Evolutionary conservation across 2,888 invertebrate species (phyloP).

Genomic region (Chalcis sispes): DNA sequence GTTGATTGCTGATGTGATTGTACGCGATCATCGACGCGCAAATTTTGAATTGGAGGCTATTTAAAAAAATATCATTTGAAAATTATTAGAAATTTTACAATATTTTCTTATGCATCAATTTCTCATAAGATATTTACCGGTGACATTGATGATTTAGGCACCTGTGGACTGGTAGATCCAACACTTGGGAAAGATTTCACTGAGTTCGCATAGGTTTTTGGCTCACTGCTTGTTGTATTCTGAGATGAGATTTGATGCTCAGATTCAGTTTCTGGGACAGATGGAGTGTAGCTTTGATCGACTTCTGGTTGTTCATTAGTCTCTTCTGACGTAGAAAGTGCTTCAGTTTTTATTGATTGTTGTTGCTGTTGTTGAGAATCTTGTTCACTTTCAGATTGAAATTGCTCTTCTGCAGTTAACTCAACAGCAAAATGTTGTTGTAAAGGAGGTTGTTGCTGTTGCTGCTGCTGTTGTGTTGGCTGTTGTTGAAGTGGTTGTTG

Average conservation of each 20-base stretch:
- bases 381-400: conserved; percentile 70
- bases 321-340: conserved; percentile 69
- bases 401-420: conserved; percentile 67
- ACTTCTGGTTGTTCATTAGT: conserved; percentile 66
- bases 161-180: conserved; percentile 69
- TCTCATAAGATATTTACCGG: conserved; percentile 72
- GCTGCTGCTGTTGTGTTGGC: conserved; percentile 64
- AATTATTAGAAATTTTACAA: conserved; percentile 20
- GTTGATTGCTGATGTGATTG: conserved; percentile 66
- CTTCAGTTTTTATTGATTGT: conserved; percentile 66
- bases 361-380: conserved; percentile 60
- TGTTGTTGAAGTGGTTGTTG: conserved; percentile 68
- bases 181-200: conserved; percentile 80
- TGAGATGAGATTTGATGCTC: conserved; percentile 75
- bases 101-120: too few species aligned
- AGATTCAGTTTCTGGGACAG: conserved; percentile 74
- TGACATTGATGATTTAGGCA: conserved; percentile 75
- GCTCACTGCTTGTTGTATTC: conserved; percentile 77
- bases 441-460: conserved; percentile 66
- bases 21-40: conserved; percentile 73
- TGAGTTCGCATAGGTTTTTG: conserved; percentile 92
- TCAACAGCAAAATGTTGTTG: conserved; percentile 68
- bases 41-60: conserved; percentile 73
- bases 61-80: conserved; percentile 49
- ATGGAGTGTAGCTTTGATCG: conserved; percentile 65